phyloP scores from a whole-genome alignment of 1,140 invertebrate genomes.

The Phenacoccus solenopsis region DNA sequence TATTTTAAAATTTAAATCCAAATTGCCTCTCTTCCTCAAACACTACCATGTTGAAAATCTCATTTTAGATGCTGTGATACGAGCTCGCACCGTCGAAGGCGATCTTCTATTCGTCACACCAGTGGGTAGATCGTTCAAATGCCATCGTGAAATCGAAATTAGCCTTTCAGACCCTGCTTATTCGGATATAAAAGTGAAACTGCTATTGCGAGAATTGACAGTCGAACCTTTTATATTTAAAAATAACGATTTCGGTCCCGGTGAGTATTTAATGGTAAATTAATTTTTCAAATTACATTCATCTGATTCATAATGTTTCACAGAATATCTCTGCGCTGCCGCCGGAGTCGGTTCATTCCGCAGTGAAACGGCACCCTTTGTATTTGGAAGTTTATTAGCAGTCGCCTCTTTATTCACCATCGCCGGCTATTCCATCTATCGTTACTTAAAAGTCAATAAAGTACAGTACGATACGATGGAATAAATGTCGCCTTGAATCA shows the following conservation, averaged over 20 bases:
- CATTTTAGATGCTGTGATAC: not conserved
- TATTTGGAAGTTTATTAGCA: slow-evolving; percentile 73
- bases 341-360: slow-evolving; percentile 32
- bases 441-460: slow-evolving; percentile 78
- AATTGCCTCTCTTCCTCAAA: not conserved
- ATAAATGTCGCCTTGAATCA: too few relatives aligned
- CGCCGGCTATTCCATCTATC: slow-evolving; percentile 70
- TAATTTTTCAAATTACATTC: not conserved
- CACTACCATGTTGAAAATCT: too few relatives aligned
- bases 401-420: slow-evolving; percentile 64
- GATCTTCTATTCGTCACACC: slow-evolving; percentile 61
- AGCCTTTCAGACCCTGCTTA: slow-evolving; percentile 33
- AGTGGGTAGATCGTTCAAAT: slow-evolving; percentile 68
- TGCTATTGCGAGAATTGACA: slow-evolving; percentile 39
- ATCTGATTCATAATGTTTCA: slow-evolving; percentile 4
- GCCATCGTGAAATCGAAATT: slow-evolving; percentile 49
- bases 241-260: slow-evolving; percentile 44
- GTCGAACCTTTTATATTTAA: slow-evolving; percentile 53
- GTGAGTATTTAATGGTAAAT: slow-evolving; percentile 31
- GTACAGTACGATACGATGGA: slow-evolving; percentile 88
- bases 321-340: slow-evolving; percentile 30
- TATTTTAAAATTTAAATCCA: not conserved
- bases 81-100: not conserved
- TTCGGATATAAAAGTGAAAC: slow-evolving; percentile 33
- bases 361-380: slow-evolving; percentile 75